phyloP scores from a whole-genome alignment of 2,113 vertebrate genomes.

The Plotosus lineatus region DNA sequence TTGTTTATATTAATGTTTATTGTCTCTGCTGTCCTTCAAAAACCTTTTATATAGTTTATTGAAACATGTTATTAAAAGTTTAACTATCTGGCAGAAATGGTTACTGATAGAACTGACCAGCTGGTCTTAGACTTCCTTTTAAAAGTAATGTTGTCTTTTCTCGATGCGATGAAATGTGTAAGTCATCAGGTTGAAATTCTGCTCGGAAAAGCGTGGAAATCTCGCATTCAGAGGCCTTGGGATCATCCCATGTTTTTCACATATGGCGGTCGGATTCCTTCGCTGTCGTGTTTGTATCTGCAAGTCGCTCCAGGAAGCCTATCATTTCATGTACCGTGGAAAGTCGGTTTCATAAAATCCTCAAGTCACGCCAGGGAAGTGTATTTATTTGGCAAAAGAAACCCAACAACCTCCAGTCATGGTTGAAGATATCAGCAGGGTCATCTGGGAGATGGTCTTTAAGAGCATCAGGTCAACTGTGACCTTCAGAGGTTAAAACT shows the following conservation, averaged over 20 bases:
- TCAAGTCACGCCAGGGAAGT: not conserved
- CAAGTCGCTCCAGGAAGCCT: not conserved
- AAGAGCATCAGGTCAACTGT: conserved; percentile 17
- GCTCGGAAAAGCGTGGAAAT: not conserved
- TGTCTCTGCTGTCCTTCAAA: not conserved
- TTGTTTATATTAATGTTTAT: not conserved
- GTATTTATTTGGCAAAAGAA: not conserved
- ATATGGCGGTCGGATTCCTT: conserved; percentile 3
- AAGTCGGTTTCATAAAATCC: conserved; percentile 18
- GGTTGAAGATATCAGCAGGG: not conserved
- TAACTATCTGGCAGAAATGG: too few species aligned
- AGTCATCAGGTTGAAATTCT: not conserved
- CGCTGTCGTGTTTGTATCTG: conserved; percentile 3
- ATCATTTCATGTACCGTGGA: conserved; percentile 24
- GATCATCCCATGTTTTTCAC: not conserved
- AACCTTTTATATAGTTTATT: not conserved
- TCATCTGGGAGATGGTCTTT: not conserved
- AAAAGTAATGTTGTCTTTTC: not conserved
- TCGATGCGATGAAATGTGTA: not conserved
- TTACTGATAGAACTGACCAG: not conserved
- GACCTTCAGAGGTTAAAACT: conserved; percentile 14
- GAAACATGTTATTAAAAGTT: too few species aligned
- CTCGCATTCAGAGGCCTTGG: not conserved
- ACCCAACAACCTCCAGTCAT: not conserved
- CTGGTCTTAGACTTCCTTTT: not conserved